These are phyloP conservation scores for Paracanthobrama guichenoti DNA, from an alignment of 2,113 vertebrate genomes.

Conservation along the genomic window DNA sequence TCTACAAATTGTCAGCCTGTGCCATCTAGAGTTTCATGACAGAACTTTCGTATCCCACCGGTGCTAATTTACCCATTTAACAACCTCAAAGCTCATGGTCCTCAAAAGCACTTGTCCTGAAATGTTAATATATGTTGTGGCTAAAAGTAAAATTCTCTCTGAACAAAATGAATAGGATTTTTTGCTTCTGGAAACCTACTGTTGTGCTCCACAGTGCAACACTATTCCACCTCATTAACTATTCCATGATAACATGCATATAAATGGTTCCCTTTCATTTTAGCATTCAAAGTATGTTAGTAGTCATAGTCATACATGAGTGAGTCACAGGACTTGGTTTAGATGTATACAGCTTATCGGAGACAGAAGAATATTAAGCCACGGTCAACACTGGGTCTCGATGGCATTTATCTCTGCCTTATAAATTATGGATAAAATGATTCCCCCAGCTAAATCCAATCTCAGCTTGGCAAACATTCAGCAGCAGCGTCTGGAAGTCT, in stretches of 20 bases:
- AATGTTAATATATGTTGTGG: background rate
- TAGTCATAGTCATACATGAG: background rate
- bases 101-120: background rate
- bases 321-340: background rate
- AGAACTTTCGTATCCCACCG: too few species aligned
- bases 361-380: constrained; percentile 11
- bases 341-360: constrained; percentile 30
- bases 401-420: constrained; percentile 32
- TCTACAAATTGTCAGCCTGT: too few species aligned
- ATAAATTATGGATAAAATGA: constrained; percentile 52
- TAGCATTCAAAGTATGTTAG: background rate
- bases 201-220: background rate
- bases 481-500: background rate
- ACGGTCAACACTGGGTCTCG: constrained; percentile 3
- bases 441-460: constrained; percentile 27
- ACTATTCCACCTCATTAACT: background rate
- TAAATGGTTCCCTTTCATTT: background rate
- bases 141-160: background rate
- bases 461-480: constrained; percentile 25
- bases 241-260: background rate
- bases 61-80: too few species aligned
- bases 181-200: background rate
- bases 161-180: background rate
- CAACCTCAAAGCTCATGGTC: too few species aligned
- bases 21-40: too few species aligned